Percentiles rank a stretch among this genome's conserved stretches.
Evolutionary conservation across 1,140 invertebrate species (phyloP).

Genomic region (Metaphire vulgaris): DNA sequence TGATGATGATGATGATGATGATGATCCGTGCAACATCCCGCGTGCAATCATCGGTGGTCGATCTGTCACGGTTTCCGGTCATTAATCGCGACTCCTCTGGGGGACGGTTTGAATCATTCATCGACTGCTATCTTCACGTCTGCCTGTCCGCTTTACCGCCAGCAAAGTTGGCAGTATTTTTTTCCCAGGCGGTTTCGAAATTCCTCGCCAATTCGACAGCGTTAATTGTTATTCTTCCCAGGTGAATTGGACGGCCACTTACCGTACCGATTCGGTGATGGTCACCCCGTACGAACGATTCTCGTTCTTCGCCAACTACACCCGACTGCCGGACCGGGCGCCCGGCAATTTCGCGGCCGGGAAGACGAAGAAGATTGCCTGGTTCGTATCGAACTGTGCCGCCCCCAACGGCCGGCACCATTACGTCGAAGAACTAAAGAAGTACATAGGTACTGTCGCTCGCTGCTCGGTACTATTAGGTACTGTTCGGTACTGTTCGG

Average conservation of each 20-base stretch:
- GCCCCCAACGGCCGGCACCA: conserved; percentile 55
- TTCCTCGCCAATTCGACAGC: too few species aligned
- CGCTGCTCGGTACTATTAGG: too few species aligned
- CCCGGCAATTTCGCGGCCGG: conserved; percentile 26
- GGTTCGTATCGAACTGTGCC: conserved; percentile 57
- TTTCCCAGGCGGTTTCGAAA: too few species aligned
- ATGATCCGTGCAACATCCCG: too few species aligned
- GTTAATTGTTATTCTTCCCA: neutral
- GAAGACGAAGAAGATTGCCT: conserved; percentile 51
- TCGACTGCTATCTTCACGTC: too few species aligned
- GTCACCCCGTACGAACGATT: conserved; percentile 92
- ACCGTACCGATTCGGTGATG: conserved; percentile 84
- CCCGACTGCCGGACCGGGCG: conserved; percentile 3
- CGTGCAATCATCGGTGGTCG: too few species aligned
- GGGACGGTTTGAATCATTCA: too few species aligned
- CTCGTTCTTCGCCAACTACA: conserved; percentile 61
- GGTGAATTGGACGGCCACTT: conserved; percentile 88
- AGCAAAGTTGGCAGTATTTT: too few species aligned
- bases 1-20: neutral
- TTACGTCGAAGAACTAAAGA: conserved; percentile 57
- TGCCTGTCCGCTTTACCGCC: too few species aligned
- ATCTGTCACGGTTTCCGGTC: too few species aligned
- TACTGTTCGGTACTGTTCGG: too few species aligned
- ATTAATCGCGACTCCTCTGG: too few species aligned
- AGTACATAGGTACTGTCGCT: conserved; percentile 46